These are phyloP conservation scores for Pseudochirops corinnae DNA, from an alignment of 2,797 vertebrate genomes.

Conservation along the genomic window DNA sequence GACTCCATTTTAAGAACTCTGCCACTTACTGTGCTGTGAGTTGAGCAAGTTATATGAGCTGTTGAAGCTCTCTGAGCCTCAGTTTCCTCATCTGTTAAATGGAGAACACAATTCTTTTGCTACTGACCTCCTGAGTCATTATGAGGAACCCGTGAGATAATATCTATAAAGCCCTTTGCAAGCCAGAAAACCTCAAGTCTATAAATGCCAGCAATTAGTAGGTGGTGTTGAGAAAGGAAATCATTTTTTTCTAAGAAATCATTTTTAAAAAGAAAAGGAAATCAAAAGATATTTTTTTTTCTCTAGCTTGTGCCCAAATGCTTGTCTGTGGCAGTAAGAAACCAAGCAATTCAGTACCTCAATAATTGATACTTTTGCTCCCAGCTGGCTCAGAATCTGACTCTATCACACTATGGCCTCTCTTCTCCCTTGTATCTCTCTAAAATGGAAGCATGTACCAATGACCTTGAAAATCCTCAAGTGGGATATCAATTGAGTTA, in stretches of 20 bases:
- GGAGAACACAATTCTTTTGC: neutral
- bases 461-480: slow-evolving; percentile 23
- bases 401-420: slow-evolving; percentile 18
- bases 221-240: neutral
- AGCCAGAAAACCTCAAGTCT: neutral
- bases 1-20: neutral
- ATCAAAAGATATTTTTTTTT: neutral
- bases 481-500: slow-evolving; percentile 35
- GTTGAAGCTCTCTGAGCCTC: neutral
- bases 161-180: neutral
- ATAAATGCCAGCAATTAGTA: neutral
- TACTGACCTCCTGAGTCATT: neutral
- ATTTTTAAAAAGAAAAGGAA: neutral
- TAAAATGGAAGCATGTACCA: slow-evolving; percentile 30
- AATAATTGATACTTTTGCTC: slow-evolving; percentile 12
- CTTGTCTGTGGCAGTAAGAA: neutral
- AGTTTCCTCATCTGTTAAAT: neutral
- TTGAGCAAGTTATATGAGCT: no score
- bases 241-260: neutral
- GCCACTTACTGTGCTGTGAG: neutral
- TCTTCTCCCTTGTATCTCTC: slow-evolving; percentile 19
- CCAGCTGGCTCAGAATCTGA: slow-evolving; percentile 17
- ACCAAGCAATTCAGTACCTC: neutral
- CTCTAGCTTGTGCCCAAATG: neutral
- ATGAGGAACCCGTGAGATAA: neutral